Conservation (phyloP, 53 echinoderm and acorn worm genomes). For the Astropecten irregularis region DNA sequence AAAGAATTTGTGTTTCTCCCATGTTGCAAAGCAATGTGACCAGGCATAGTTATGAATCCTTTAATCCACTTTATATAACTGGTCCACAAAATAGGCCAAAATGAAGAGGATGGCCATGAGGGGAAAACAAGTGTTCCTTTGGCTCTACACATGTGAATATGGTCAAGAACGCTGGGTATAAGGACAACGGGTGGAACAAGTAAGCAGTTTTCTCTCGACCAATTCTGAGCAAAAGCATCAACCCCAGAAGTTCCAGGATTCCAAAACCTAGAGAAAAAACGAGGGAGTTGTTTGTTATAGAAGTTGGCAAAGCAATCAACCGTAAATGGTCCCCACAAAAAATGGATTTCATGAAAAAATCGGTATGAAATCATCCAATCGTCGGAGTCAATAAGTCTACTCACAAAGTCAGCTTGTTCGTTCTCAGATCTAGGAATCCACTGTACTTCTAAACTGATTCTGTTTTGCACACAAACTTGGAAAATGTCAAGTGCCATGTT, state of each 20-base stretch:
- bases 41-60: too few species aligned
- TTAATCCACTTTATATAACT: too few species aligned
- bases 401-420: conserved; percentile 45
- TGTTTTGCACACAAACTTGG: background rate
- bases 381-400: conserved; percentile 29
- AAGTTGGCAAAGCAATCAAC: conserved; percentile 15
- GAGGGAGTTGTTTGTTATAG: background rate
- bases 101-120: too few species aligned
- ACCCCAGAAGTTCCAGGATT: background rate
- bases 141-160: too few species aligned
- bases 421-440: conserved; percentile 34
- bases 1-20: too few species aligned
- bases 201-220: background rate
- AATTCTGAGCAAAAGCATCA: conserved; percentile 4
- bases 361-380: conserved; percentile 33
- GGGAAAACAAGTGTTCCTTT: too few species aligned
- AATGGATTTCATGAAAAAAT: background rate
- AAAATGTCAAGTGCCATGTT: background rate
- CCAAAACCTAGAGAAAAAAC: conserved; percentile 23
- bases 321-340: conserved; percentile 7
- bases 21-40: too few species aligned
- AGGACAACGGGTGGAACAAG: background rate
- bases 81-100: too few species aligned
- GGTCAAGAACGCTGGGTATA: too few species aligned
- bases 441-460: background rate